These are phyloP conservation scores for Bombylius major DNA, from an alignment of 2,888 invertebrate species.

Conservation along the genomic window DNA sequence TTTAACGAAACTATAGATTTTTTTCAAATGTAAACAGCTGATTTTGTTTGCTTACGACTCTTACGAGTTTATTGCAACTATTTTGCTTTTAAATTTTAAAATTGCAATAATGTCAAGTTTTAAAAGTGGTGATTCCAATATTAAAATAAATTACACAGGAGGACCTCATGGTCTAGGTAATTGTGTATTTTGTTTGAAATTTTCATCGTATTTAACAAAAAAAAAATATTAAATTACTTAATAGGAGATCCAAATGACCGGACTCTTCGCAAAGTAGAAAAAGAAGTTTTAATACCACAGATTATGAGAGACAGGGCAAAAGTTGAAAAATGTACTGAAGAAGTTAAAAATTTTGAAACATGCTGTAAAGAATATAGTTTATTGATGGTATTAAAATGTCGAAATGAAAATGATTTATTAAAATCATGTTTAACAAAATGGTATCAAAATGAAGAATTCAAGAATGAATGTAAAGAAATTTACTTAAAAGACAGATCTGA, in stretches of 20 bases:
- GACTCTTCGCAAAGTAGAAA: slow-evolving; percentile 75
- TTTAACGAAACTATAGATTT: too few species aligned
- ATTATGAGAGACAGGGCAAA: slow-evolving; percentile 74
- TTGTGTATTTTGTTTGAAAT: not conserved
- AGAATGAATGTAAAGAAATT: slow-evolving; percentile 56
- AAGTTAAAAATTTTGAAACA: slow-evolving; percentile 55
- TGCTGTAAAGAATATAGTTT: slow-evolving; percentile 60
- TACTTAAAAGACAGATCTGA: slow-evolving; percentile 72
- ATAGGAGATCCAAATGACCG: slow-evolving; percentile 44
- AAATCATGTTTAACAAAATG: slow-evolving; percentile 59
- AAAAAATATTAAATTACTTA: too few species aligned
- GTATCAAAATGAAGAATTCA: slow-evolving; percentile 67
- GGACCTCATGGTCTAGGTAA: not conserved
- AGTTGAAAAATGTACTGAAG: slow-evolving; percentile 59
- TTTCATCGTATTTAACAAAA: too few species aligned
- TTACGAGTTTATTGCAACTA: too few species aligned
- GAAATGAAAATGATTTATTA: slow-evolving; percentile 53
- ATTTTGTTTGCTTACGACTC: too few species aligned
- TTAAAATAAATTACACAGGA: not conserved
- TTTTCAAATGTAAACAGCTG: too few species aligned
- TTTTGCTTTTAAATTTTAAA: too few species aligned
- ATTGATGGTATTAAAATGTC: slow-evolving; percentile 62
- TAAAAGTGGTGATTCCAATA: not conserved
- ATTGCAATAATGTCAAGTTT: not conserved
- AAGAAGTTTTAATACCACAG: slow-evolving; percentile 78